These are phyloP conservation scores for Zaprionus kolodkinae DNA, from an alignment of 1,140 invertebrate species.

Conservation along the genomic window DNA sequence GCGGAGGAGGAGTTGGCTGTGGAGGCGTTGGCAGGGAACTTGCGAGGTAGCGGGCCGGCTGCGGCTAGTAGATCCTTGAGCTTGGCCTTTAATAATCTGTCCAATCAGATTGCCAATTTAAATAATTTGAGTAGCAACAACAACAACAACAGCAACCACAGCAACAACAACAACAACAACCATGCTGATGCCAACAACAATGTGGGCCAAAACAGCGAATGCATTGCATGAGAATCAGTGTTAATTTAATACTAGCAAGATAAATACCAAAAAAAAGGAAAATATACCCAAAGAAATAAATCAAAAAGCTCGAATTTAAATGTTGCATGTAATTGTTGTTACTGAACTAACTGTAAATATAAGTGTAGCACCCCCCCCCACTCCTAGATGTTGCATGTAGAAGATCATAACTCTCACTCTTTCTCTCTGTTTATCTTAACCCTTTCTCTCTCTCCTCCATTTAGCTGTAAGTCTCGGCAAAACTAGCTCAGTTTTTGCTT, in stretches of 20 bases:
- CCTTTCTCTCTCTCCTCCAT: constrained; percentile 1
- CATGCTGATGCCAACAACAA: constrained; percentile 75
- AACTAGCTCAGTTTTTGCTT: constrained; percentile 29
- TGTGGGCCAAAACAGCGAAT: constrained; percentile 74
- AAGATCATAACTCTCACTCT: background rate
- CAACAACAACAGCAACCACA: constrained; percentile 39
- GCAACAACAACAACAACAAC: constrained; percentile 39
- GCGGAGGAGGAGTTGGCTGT: constrained; percentile 15
- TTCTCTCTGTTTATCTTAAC: background rate
- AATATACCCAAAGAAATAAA: background rate
- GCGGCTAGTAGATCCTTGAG: constrained; percentile 57
- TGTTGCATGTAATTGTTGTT: constrained; percentile 60
- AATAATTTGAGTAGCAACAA: constrained; percentile 58
- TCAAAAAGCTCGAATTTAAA: constrained; percentile 24
- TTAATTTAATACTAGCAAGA: constrained; percentile 66
- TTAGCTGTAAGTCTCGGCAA: constrained; percentile 35
- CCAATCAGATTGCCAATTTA: constrained; percentile 69
- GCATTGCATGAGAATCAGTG: constrained; percentile 79
- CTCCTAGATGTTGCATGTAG: background rate
- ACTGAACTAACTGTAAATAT: constrained; percentile 38
- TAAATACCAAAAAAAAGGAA: constrained; percentile 21
- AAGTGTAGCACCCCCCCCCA: background rate
- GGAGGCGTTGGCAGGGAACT: constrained; percentile 12
- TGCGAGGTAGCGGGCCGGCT: constrained; percentile 26
- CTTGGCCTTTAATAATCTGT: constrained; percentile 72